Conservation (phyloP, 2,888 invertebrate species). For the Mesoligia furuncula region DNA sequence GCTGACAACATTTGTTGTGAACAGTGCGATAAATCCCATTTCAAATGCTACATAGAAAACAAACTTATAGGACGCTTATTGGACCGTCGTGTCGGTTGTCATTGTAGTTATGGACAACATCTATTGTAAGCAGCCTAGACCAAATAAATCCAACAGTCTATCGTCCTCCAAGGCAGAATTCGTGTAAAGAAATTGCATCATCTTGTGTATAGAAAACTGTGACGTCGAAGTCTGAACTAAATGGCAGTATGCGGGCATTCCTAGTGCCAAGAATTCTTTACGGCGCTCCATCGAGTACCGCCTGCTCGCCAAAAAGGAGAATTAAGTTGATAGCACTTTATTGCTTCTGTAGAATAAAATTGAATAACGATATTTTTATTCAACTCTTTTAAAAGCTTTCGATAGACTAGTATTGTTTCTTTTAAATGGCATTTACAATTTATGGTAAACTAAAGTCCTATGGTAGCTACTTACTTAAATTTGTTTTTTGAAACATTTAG, state of each 20-base stretch:
- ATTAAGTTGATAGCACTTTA: slow-evolving; percentile 41
- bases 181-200: slow-evolving; percentile 4
- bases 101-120: background rate
- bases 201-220: slow-evolving; percentile 1
- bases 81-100: background rate
- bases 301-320: slow-evolving; percentile 40
- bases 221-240: slow-evolving; percentile 23
- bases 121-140: background rate
- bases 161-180: background rate
- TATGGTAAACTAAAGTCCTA: background rate
- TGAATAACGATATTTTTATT: slow-evolving; percentile 40
- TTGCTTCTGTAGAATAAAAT: slow-evolving; percentile 30
- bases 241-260: slow-evolving; percentile 39
- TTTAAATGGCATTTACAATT: background rate
- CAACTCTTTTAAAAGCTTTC: slow-evolving; percentile 7
- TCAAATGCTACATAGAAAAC: background rate
- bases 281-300: slow-evolving; percentile 35
- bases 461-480: background rate
- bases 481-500: background rate
- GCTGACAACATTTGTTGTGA: background rate
- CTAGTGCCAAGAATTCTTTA: slow-evolving; percentile 49
- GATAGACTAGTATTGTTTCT: background rate
- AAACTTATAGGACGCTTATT: background rate
- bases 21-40: background rate
- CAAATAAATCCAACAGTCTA: background rate